Evolutionary conservation across 2,113 vertebrate species (phyloP), one percentile per base, ranked within the genome.

Genomic region (Cochlearius cochlearius): DNA sequence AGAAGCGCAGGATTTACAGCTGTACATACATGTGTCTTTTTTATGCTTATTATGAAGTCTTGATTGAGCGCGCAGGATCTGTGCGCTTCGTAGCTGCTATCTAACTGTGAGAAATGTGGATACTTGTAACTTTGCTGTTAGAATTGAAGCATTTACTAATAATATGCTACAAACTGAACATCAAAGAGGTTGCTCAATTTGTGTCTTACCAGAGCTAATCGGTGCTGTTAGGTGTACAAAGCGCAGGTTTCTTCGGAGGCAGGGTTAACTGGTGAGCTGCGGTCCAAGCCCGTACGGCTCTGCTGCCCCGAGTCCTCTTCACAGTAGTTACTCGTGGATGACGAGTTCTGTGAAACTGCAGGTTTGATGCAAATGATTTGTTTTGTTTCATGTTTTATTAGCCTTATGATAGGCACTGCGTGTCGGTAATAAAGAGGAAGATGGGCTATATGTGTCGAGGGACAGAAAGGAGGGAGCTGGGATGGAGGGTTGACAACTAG

Each of bases 361-460:
- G 60, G 45, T 30, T 45, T 5, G 1, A 9, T 78, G 52, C 30
- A 30, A 68, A 81, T 18, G 0, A 8, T 60, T 34, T 43, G 7
- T 3, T 73, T 80, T 71, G 14, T 86, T 78, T 55, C 41, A 23
- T 36, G 16, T n/a, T 49, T 83, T 84, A 22, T 39, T 66, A 34
- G 45, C 17, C 38, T 50, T 67, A 30, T 0, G 1, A 10, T 18
- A 52, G 49, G 14, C 18, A 25, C 30, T 10, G 7, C 32, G 25
- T 47, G 21, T 64, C 0, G 0, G 15, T 32, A 50, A 45, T 34
- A 34, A 69, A 66, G 71, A 41, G 47, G 12, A 45, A 50, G 34
- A 49, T 41, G 22, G 9, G 4, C 0, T 39, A 1, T 10, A 22
- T 1, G 1, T 36, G 12, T 62, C 1, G 0, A 81, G 38, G 22